Evolutionary conservation across 2,888 invertebrate species (phyloP).

Genomic region (Macroteleia sp.): DNA sequence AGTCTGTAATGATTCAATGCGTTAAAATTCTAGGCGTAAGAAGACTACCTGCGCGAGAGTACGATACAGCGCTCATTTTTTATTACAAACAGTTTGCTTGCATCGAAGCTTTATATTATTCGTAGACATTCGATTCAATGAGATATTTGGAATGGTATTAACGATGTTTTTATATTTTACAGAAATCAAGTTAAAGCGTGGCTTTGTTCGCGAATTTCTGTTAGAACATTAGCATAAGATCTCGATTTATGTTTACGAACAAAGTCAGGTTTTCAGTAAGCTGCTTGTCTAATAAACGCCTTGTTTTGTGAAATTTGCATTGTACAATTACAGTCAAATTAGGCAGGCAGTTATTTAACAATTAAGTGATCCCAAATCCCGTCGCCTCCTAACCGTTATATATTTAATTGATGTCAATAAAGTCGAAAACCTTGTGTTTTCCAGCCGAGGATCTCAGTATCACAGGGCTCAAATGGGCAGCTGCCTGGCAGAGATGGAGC

Average conservation of each 20-base stretch:
- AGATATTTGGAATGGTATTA: slow-evolving; percentile 46
- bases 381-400: slow-evolving; percentile 48
- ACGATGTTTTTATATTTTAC: slow-evolving; percentile 23
- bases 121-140: slow-evolving; percentile 26
- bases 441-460: slow-evolving; percentile 89
- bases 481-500: slow-evolving; percentile 87
- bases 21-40: slow-evolving; percentile 25
- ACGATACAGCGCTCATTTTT: slow-evolving; percentile 15
- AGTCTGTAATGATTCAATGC: slow-evolving; percentile 35
- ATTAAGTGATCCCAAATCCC: slow-evolving; percentile 43
- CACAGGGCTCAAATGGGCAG: slow-evolving; percentile 88
- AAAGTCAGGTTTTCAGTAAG: slow-evolving; percentile 20
- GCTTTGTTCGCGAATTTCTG: neutral
- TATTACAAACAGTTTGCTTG: slow-evolving; percentile 40
- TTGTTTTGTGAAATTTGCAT: too few relatives aligned
- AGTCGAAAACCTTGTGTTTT: slow-evolving; percentile 81
- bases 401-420: slow-evolving; percentile 72
- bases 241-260: slow-evolving; percentile 1
- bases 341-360: slow-evolving; percentile 28
- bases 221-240: neutral
- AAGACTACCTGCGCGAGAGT: slow-evolving; percentile 18
- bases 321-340: neutral
- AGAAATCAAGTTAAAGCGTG: slow-evolving; percentile 22
- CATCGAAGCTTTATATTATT: slow-evolving; percentile 52
- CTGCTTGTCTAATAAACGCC: slow-evolving; percentile 35